A percentile compares a stretch with the other conserved stretches of the same genome.
Conservation (phyloP, 2,113 vertebrate species). For the Leucopternis melanops region DNA sequence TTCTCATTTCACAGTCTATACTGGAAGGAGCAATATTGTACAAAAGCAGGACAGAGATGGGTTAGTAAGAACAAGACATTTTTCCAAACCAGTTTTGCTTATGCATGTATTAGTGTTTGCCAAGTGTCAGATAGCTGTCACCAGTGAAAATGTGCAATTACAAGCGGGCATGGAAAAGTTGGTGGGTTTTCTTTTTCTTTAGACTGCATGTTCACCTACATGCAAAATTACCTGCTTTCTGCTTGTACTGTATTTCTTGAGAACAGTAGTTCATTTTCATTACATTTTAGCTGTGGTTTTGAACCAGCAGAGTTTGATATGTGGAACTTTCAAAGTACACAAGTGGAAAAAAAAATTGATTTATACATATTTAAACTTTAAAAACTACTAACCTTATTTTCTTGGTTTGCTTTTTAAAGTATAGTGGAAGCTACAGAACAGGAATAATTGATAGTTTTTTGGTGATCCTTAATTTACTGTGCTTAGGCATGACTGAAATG, state of each 20-base stretch:
- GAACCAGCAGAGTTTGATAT: background rate
- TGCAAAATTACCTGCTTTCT: background rate
- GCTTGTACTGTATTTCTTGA: background rate
- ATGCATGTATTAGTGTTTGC: background rate
- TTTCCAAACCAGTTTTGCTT: background rate
- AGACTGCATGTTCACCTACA: background rate
- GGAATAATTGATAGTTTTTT: background rate
- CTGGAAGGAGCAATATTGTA: background rate
- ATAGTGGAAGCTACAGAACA: background rate
- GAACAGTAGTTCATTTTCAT: background rate
- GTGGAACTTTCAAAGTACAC: background rate
- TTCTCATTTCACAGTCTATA: background rate
- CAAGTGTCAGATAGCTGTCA: background rate
- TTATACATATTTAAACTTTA: background rate
- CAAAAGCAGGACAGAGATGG: background rate
- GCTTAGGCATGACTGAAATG: background rate
- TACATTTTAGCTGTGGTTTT: background rate
- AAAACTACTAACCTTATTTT: background rate
- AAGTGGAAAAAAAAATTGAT: background rate
- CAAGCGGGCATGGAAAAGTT: background rate
- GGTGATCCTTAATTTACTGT: background rate
- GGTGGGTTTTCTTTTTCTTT: background rate
- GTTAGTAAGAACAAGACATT: background rate
- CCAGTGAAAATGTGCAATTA: background rate
- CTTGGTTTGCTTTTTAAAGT: background rate